Conservation (phyloP, 2,888 invertebrate species). For the Oscheius myriophilus region DNA sequence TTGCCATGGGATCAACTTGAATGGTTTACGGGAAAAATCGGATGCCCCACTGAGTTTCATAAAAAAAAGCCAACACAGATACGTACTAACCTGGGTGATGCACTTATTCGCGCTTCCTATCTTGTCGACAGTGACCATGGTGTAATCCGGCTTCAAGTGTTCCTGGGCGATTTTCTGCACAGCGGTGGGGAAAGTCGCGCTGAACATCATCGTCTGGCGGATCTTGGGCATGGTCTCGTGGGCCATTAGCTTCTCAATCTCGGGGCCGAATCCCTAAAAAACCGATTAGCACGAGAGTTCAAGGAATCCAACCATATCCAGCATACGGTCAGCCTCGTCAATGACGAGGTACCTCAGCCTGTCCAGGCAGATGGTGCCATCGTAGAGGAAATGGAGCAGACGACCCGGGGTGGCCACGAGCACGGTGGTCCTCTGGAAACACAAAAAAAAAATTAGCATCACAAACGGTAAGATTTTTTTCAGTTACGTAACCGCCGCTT, state of each 20-base stretch:
- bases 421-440: slow-evolving; percentile 37
- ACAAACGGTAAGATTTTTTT: too few relatives aligned
- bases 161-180: slow-evolving; percentile 83
- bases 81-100: slow-evolving; percentile 79
- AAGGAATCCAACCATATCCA: slow-evolving; percentile 3
- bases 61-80: background rate
- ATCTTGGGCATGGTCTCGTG: slow-evolving; percentile 26
- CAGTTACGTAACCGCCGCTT: too few relatives aligned
- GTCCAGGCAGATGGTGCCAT: slow-evolving; percentile 37
- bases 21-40: too few relatives aligned
- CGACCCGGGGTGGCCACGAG: slow-evolving; percentile 53
- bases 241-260: slow-evolving; percentile 1
- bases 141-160: slow-evolving; percentile 79
- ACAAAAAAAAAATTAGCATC: background rate
- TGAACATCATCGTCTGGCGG: slow-evolving; percentile 52
- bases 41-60: background rate
- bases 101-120: slow-evolving; percentile 92
- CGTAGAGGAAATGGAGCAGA: slow-evolving; percentile 45
- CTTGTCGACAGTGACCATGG: slow-evolving; percentile 89
- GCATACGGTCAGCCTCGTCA: slow-evolving; percentile 71
- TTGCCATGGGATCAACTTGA: too few relatives aligned
- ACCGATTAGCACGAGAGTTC: background rate
- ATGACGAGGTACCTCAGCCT: slow-evolving; percentile 40
- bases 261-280: background rate
- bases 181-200: slow-evolving; percentile 80